Evolutionary conservation across 2,797 vertebrate genomes (phyloP).

Genomic region (Pangasius mekongensis): DNA sequence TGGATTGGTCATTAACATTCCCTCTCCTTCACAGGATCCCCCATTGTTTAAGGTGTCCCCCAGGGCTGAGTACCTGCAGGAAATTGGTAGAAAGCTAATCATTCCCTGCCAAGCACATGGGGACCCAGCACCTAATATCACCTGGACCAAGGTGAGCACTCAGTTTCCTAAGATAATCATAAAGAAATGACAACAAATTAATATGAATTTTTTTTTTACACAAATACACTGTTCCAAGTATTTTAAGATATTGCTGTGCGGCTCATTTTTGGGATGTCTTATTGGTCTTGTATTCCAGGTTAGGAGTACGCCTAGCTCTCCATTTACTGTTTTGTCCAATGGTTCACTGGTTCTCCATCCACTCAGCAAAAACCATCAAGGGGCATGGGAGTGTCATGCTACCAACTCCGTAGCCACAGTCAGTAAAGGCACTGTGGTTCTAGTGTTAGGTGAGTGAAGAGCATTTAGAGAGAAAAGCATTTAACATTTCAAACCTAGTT

Average conservation of each 20-base stretch:
- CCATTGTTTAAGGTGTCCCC: constrained; percentile 82
- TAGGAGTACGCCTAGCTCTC: constrained; percentile 72
- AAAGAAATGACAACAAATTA: not conserved
- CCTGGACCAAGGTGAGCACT: constrained; percentile 88
- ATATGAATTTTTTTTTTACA: not conserved
- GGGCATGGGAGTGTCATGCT: constrained; percentile 88
- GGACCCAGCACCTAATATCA: constrained; percentile 85
- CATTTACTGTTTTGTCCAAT: constrained; percentile 78
- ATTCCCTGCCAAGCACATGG: constrained; percentile 84
- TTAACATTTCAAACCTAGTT: not conserved
- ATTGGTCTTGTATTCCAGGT: constrained; percentile 71
- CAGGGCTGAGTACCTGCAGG: constrained; percentile 89
- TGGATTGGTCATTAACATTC: not conserved
- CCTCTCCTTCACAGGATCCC: constrained; percentile 79
- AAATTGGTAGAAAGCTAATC: constrained; percentile 88
- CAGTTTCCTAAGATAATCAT: not conserved
- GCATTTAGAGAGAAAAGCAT: not conserved
- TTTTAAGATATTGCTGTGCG: not conserved
- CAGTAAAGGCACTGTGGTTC: constrained; percentile 78
- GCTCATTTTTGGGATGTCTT: not conserved
- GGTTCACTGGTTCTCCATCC: constrained; percentile 86
- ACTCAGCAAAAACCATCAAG: constrained; percentile 88
- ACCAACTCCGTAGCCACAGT: constrained; percentile 86
- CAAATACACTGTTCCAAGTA: not conserved
- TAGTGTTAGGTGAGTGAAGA: constrained; percentile 84